These are phyloP conservation scores for Teinopalpus imperialis DNA, from an alignment of 2,888 invertebrate species.

Conservation along the genomic window DNA sequence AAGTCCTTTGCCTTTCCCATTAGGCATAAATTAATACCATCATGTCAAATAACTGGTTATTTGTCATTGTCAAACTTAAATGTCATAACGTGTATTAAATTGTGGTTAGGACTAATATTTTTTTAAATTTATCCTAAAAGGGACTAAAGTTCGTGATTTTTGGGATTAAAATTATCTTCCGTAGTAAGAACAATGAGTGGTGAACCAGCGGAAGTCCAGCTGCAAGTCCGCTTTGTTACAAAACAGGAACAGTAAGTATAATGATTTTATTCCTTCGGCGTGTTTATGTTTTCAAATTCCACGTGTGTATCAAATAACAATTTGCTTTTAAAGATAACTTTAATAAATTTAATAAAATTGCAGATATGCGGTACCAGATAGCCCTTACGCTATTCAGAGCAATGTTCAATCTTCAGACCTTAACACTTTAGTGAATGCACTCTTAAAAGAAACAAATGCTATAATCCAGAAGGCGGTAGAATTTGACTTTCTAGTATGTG, in stretches of 20 bases:
- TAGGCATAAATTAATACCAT: too few species aligned
- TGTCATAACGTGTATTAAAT: too few species aligned
- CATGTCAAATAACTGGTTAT: too few species aligned
- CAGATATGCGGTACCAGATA: constrained; percentile 94
- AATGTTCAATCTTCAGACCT: constrained; percentile 86
- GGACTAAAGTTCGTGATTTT: too few species aligned
- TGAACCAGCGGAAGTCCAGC: constrained; percentile 77
- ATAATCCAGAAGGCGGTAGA: constrained; percentile 75
- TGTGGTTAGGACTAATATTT: constrained; percentile 5
- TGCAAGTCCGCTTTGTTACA: constrained; percentile 90
- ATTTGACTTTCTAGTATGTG: constrained; percentile 94
- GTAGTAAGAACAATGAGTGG: constrained; percentile 46
- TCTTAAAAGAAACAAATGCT: constrained; percentile 83
- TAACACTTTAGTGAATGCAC: constrained; percentile 89
- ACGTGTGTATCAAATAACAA: constrained; percentile 5
- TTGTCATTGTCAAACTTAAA: background rate
- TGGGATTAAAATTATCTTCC: too few species aligned
- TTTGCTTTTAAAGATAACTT: too few species aligned
- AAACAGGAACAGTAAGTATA: constrained; percentile 90
- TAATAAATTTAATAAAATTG: too few species aligned
- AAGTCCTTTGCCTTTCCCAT: too few species aligned
- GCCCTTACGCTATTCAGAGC: constrained; percentile 91
- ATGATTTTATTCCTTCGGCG: constrained; percentile 34
- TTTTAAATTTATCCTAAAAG: background rate
- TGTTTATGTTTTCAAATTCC: constrained; percentile 17